Evolutionary conservation across 2,797 vertebrate genomes (phyloP).

Genomic region (Propithecus perrieri): DNA sequence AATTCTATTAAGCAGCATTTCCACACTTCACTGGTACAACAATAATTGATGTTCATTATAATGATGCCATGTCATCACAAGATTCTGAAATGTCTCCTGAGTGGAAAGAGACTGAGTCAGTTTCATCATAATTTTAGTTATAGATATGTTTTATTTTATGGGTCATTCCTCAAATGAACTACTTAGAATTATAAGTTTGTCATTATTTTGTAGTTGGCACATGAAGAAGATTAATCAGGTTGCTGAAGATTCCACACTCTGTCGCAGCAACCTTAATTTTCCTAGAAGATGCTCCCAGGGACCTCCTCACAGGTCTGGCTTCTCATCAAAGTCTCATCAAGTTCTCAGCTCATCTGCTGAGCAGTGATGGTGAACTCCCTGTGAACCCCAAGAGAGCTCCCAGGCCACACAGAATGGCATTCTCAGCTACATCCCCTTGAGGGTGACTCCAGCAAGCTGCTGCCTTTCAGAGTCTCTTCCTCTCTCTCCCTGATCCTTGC

Average conservation of each 20-base stretch:
- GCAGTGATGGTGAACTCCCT: not conserved
- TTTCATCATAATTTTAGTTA: conserved; percentile 12
- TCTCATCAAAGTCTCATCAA: not conserved
- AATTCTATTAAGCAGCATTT: conserved; percentile 30
- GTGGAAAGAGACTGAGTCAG: not conserved
- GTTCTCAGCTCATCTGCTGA: not conserved
- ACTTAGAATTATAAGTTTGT: not conserved
- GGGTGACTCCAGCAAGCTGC: not conserved
- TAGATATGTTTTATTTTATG: not conserved
- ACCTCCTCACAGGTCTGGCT: not conserved
- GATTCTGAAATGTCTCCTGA: conserved; percentile 28
- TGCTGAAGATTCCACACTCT: not conserved
- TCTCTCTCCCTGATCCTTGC: not conserved
- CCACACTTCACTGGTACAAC: not conserved
- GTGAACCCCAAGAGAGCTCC: not conserved
- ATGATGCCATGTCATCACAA: not conserved
- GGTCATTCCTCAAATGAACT: not conserved
- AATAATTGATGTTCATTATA: conserved; percentile 42
- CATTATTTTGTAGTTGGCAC: not conserved
- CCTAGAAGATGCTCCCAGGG: not conserved
- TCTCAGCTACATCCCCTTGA: not conserved
- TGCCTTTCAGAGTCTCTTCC: not conserved
- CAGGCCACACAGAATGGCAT: not conserved
- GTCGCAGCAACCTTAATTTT: not conserved
- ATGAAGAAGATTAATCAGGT: not conserved